A percentile compares a stretch with the other conserved stretches of the same genome.
Evolutionary conservation across 2,797 vertebrate species (phyloP).

Genomic region (Enteromius paludinosus): DNA sequence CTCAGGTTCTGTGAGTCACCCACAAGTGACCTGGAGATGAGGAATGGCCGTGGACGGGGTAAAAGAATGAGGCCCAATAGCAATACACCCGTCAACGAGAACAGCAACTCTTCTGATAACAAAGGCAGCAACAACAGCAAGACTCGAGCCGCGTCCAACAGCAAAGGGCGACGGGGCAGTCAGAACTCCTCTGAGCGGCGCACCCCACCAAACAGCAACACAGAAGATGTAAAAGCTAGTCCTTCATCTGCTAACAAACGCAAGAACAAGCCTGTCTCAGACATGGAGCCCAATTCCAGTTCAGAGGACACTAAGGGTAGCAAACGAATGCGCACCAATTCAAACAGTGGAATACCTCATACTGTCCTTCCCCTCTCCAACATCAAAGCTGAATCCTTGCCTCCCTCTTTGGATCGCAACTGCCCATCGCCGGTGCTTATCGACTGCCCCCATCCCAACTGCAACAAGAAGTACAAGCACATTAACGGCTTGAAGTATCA

Average conservation of each 20-base stretch:
- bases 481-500: slow-evolving; percentile 99
- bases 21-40: slow-evolving; percentile 98
- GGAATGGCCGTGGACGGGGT: slow-evolving; percentile 95
- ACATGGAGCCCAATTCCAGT: slow-evolving; percentile 98
- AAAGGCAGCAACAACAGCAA: slow-evolving; percentile 91
- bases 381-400: slow-evolving; percentile 86
- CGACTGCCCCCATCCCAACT: slow-evolving; percentile 98
- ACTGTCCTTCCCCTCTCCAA: slow-evolving; percentile 80
- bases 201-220: slow-evolving; percentile 85
- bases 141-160: slow-evolving; percentile 93
- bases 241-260: slow-evolving; percentile 93
- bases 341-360: slow-evolving; percentile 84
- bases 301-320: slow-evolving; percentile 98
- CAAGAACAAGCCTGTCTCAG: slow-evolving; percentile 93
- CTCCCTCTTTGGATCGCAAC: slow-evolving; percentile 86
- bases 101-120: slow-evolving; percentile 87
- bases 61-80: slow-evolving; percentile 96
- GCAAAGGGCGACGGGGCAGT: slow-evolving; percentile 95
- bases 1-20: slow-evolving; percentile 97
- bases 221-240: slow-evolving; percentile 94
- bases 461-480: slow-evolving; percentile 99
- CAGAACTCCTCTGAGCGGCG: slow-evolving; percentile 96
- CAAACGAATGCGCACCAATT: slow-evolving; percentile 97
- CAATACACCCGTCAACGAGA: slow-evolving; percentile 92
- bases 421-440: slow-evolving; percentile 96